Base-by-base conservation (phyloP, 2,113 vertebrate species). In the Syngnathus typhle region DNA sequence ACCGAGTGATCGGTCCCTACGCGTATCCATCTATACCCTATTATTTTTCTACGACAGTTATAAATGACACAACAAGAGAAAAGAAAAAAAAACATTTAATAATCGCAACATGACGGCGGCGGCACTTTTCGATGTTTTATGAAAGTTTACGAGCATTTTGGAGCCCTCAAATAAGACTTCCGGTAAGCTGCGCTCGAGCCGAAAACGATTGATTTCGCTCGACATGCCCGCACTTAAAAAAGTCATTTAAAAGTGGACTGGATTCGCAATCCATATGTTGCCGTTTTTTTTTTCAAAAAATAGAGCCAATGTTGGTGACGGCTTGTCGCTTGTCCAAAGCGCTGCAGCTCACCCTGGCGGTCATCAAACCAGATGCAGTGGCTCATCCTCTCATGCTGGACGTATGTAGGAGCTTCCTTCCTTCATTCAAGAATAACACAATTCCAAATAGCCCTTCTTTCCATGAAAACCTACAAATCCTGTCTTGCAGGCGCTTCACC, bases 301-400 rank as follows among this genome's bases (percentile, higher is more conserved):
- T 4, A 13, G 3, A 77, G 77, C 23, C 1, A 2, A 90, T 90
- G 90, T 23, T 76, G 0, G 44, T 84, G 6, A 84, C 78, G 10
- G 51, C 66, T 5, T 7, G 49, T 18, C 65, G 88, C n/a, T 75
- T 85, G 72, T 80, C 82, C 41, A 90, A 71, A 74, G 90, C 81
- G 9, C 92, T 98, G 73, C 94, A 95, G 89, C 91, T 98, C 75
- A 98, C 95, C 7, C 89, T 98, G 66, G 95, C 95, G 61, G 81
- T 96, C 64, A 89, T 96, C 65, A 98, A 98, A 74, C 96, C 95
- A 0, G 95, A 98, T 61, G 95, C 94, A 0, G 89, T 93, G 0
- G 95, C 96, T 21, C 94, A 98, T 77, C 96, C 96, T 0, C 73
- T 96, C 5, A 91, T 98, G 55, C 69, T 91, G 4, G 89, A 96